These are phyloP conservation scores for Rallus limicola DNA, from an alignment of 2,113 vertebrate genomes.

Conservation along the genomic window DNA sequence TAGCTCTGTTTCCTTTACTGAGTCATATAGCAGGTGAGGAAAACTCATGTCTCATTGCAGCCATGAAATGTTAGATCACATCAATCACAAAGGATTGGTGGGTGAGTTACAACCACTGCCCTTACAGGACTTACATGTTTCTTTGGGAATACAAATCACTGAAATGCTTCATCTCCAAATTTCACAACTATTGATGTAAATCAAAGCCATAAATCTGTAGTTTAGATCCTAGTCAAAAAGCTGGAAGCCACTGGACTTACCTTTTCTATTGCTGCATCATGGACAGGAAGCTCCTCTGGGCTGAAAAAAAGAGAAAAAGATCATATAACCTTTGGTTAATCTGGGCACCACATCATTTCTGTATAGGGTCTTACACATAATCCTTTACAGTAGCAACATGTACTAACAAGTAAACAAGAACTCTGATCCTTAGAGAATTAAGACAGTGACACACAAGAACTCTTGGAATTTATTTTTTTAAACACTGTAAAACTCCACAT, in stretches of 20 bases:
- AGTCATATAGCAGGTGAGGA: background rate
- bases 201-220: background rate
- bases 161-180: background rate
- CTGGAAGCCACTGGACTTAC: slow-evolving; percentile 4
- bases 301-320: slow-evolving; percentile 41
- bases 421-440: background rate
- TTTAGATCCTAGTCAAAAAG: background rate
- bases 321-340: background rate
- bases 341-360: background rate
- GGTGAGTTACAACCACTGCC: background rate
- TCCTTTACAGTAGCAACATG: background rate
- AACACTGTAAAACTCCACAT: background rate
- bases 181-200: background rate
- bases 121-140: background rate
- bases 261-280: slow-evolving; percentile 65
- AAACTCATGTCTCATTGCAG: background rate
- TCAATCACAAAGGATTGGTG: background rate
- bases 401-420: background rate
- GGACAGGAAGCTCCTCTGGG: slow-evolving; percentile 71
- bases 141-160: background rate
- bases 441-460: background rate
- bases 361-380: background rate
- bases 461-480: background rate
- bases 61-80: accelerated
- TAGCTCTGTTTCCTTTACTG: background rate